phyloP scores from a whole-genome alignment of 2,888 invertebrate genomes.

The Frankliniella intonsa region DNA sequence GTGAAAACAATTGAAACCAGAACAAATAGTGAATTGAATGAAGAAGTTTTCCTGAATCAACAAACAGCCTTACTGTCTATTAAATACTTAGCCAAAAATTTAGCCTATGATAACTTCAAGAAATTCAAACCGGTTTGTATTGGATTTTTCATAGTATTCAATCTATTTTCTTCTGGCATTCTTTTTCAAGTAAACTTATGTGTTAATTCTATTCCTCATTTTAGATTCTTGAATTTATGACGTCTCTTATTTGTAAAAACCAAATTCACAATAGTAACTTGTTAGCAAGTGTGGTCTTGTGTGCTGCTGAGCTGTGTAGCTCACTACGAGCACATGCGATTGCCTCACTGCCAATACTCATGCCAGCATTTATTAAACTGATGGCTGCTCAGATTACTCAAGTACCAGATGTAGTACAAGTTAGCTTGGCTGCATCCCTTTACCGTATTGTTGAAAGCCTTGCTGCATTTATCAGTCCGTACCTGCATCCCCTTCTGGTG shows the following conservation, averaged over 20 bases:
- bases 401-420: constrained; percentile 26
- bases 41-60: constrained; percentile 65
- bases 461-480: constrained; percentile 79
- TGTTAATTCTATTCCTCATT: not conserved
- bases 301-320: constrained; percentile 72
- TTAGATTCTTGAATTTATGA: constrained; percentile 63
- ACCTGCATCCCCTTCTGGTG: constrained; percentile 65
- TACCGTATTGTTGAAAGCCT: constrained; percentile 76
- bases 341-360: constrained; percentile 67
- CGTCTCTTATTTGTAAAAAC: constrained; percentile 55
- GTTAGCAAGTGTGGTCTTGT: constrained; percentile 68
- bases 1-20: constrained; percentile 51
- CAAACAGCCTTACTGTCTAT: constrained; percentile 79
- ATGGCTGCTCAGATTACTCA: constrained; percentile 42
- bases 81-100: constrained; percentile 71
- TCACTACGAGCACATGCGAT: constrained; percentile 72
- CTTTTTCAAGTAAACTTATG: constrained; percentile 32
- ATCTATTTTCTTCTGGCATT: constrained; percentile 32
- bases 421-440: constrained; percentile 28
- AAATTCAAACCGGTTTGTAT: constrained; percentile 59
- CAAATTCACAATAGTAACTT: constrained; percentile 55
- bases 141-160: constrained; percentile 33
- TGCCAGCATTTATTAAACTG: constrained; percentile 67
- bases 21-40: constrained; percentile 44
- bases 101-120: constrained; percentile 63